Conservation (phyloP, 2,888 invertebrate genomes). For the Megaustenia siamemsis region DNA sequence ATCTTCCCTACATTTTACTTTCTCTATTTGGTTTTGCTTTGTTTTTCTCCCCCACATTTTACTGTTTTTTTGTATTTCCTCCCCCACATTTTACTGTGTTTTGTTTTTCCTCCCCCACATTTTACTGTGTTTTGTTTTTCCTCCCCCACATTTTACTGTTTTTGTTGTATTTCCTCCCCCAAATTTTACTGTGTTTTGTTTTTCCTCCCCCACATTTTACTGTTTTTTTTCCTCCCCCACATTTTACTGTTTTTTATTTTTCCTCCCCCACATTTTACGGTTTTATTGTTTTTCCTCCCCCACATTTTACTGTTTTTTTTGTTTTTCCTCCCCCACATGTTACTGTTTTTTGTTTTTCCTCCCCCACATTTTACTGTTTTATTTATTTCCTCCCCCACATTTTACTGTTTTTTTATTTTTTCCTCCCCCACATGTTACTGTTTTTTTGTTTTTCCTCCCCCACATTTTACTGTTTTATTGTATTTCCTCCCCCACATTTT, state of each 20-base stretch:
- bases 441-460: not conserved
- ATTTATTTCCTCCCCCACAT: no score
- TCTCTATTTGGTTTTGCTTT: not conserved
- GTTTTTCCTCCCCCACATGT: not conserved
- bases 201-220: no score
- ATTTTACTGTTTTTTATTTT: not conserved
- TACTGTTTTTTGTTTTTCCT: slow-evolving; percentile 1
- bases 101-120: no score
- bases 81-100: no score
- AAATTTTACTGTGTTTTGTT: no score
- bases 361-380: no score
- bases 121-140: no score
- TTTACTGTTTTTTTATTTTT: not conserved
- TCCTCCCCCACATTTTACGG: not conserved
- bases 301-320: not conserved
- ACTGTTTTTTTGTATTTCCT: slow-evolving; percentile 1
- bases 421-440: not conserved
- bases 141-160: no score
- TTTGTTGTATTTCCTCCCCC: no score
- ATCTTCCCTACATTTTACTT: not conserved
- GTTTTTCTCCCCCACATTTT: not conserved
- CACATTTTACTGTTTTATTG: no score
- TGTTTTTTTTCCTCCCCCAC: not conserved
- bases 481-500: not conserved
- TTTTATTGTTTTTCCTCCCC: no score